These are phyloP conservation scores for Argynnis bischoffii DNA, from an alignment of 2,888 invertebrate species.

Conservation along the genomic window DNA sequence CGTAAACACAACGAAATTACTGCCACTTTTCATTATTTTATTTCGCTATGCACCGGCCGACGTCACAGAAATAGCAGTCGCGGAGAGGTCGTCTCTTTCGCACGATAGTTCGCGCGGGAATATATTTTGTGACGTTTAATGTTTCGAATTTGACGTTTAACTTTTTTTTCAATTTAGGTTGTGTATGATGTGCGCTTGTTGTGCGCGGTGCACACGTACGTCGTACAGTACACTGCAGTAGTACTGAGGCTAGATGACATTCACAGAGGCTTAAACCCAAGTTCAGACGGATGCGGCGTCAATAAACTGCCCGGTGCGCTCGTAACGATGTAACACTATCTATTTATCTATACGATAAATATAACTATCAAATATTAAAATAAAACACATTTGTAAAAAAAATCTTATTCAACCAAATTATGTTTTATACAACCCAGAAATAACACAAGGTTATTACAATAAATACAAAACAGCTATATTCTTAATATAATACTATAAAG, in stretches of 20 bases:
- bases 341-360: constrained; percentile 37
- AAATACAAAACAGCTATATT: not conserved
- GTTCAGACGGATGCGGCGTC: constrained; percentile 74
- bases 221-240: constrained; percentile 59
- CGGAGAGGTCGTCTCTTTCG: constrained; percentile 66
- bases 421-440: constrained; percentile 8
- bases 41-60: constrained; percentile 78
- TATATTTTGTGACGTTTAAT: constrained; percentile 53
- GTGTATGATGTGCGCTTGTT: constrained; percentile 39
- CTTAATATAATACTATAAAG: constrained; percentile 9
- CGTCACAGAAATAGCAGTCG: constrained; percentile 74
- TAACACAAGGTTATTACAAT: constrained; percentile 7
- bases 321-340: constrained; percentile 64
- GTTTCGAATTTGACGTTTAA: constrained; percentile 49
- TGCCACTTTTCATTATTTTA: constrained; percentile 81
- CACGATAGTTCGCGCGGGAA: constrained; percentile 54
- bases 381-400: not conserved
- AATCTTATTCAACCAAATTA: not conserved
- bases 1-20: constrained; percentile 81
- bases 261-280: constrained; percentile 75
- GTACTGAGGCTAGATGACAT: constrained; percentile 79
- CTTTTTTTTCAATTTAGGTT: constrained; percentile 53
- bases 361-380: constrained; percentile 17
- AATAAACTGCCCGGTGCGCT: constrained; percentile 65
- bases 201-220: constrained; percentile 62